Evolutionary conservation across 2,113 vertebrate species (phyloP), one percentile per base, ranked within the genome.

Genomic region (Thamnophis sirtalis): DNA sequence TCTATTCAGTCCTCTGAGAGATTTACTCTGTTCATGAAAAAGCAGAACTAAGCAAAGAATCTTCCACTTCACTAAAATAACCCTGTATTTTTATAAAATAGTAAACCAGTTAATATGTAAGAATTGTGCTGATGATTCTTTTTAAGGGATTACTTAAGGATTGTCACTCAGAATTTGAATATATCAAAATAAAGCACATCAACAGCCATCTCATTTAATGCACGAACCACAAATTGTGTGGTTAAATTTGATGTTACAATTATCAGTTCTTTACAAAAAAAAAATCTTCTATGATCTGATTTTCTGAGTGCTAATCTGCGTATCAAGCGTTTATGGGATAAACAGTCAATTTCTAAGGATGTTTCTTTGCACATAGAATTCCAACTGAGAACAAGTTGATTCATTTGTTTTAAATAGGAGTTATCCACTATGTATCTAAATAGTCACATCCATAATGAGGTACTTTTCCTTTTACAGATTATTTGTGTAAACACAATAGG

Each of bases 1-100:
- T 93, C 95, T 89, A 93, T 95, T 97, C 0, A 1, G 92, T 89
- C 89, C 95, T 95, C 94, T 93, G 94, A 93, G 92, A 92, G 94
- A 96, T 93, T 96, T 96, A 92, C 92, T 93, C 91, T 93, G 0
- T 0, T 93, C 87, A 63, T 93, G 94, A 94, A 95, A 58, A 92
- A 96, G 90, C 93, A 54, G 88, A 87, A 91, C 89, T 63, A 93
- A 94, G 91, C 89, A 92, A 92, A 94, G 56, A 95, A 95, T 91
- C 89, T 55, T 56, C 94, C 92, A 94, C 94, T 87, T 80, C 92
- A 93, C 90, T 93, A 92, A 93, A 95, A 95, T 68, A 49, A 89
- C 53, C 54, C 53, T 92, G 92, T 91, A 94, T 68, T 95, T 94
- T 95, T 91, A 49, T 60, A 95, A 88, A 84, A 90, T 93, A 89